phyloP scores from a whole-genome alignment of 37 sponge, comb jelly and placozoan genomes.

The Cliona cf. orientalis region DNA sequence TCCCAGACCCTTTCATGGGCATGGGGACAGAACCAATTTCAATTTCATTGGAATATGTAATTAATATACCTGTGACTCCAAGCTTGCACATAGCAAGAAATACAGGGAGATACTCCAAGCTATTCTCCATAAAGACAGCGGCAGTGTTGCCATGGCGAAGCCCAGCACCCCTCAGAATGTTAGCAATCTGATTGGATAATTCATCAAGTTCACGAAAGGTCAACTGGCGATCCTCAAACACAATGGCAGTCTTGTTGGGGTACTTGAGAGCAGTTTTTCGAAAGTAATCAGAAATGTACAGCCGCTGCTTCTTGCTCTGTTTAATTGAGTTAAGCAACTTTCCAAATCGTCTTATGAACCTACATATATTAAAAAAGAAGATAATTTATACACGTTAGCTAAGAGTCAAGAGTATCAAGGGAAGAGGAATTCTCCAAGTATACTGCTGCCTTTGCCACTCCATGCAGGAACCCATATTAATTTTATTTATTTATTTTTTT shows the following conservation, averaged over 20 bases:
- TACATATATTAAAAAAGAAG: too few relatives aligned
- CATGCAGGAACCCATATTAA: too few relatives aligned
- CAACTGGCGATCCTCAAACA: slow-evolving; percentile 68
- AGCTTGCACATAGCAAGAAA: slow-evolving; percentile 82
- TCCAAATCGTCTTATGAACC: too few relatives aligned
- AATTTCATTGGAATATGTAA: too few relatives aligned
- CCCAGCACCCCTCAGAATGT: slow-evolving; percentile 48
- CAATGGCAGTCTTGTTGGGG: slow-evolving; percentile 73
- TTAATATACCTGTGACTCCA: slow-evolving; percentile 68
- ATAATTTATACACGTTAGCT: too few relatives aligned
- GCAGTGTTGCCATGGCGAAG: slow-evolving; percentile 72
- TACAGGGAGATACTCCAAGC: slow-evolving; percentile 74
- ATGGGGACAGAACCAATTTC: too few relatives aligned
- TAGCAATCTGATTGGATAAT: slow-evolving; percentile 63
- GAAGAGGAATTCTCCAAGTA: too few relatives aligned
- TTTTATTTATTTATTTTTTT: too few relatives aligned
- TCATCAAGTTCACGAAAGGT: slow-evolving; percentile 66
- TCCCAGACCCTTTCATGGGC: too few relatives aligned
- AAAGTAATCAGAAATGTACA: slow-evolving; percentile 50
- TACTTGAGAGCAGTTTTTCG: slow-evolving; percentile 30
- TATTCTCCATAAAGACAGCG: slow-evolving; percentile 83
- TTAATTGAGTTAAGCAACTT: not conserved
- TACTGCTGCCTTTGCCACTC: too few relatives aligned
- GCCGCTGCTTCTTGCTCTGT: not conserved
- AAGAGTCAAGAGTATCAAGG: too few relatives aligned